A percentile compares a stretch with the other conserved stretches of the same genome.
Conservation (phyloP, 2,888 invertebrate species). For the Drosophila aldrichi region DNA sequence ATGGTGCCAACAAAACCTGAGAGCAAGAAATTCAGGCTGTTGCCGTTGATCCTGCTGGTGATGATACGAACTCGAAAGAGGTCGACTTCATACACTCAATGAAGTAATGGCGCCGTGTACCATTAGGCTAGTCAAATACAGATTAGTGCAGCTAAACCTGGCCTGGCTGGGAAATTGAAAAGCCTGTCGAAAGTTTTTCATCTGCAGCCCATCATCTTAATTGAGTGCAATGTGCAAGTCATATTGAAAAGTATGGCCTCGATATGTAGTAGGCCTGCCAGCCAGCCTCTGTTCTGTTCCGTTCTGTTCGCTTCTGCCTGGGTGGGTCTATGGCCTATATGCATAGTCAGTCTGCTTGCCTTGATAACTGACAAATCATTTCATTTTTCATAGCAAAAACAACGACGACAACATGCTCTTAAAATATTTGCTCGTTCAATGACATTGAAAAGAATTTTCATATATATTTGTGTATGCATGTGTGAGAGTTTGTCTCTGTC, state of each 20-base stretch:
- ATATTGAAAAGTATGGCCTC: constrained; percentile 55
- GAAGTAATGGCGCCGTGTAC: constrained; percentile 62
- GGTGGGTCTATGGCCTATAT: constrained; percentile 1
- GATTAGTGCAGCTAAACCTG: constrained; percentile 57
- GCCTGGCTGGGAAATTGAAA: constrained; percentile 59
- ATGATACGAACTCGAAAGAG: constrained; percentile 22
- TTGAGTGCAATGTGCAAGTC: constrained; percentile 56
- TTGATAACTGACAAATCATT: constrained; percentile 75
- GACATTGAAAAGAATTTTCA: constrained; percentile 75
- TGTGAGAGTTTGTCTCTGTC: background rate
- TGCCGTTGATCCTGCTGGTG: constrained; percentile 10
- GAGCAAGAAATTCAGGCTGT: constrained; percentile 46
- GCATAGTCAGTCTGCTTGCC: constrained; percentile 38
- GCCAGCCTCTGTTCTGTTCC: background rate
- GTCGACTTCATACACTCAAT: constrained; percentile 57
- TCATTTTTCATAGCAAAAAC: constrained; percentile 53
- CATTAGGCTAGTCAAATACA: constrained; percentile 44
- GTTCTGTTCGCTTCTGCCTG: constrained; percentile 3
- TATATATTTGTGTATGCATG: constrained; percentile 8
- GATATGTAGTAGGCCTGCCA: constrained; percentile 34
- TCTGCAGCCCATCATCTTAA: constrained; percentile 59
- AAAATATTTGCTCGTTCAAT: constrained; percentile 74
- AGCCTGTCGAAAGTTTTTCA: constrained; percentile 35
- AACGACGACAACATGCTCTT: constrained; percentile 57
- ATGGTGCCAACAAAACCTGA: constrained; percentile 54